Base-by-base conservation (phyloP, 2,113 vertebrate species). In the Hyperoodon ampullatus region DNA sequence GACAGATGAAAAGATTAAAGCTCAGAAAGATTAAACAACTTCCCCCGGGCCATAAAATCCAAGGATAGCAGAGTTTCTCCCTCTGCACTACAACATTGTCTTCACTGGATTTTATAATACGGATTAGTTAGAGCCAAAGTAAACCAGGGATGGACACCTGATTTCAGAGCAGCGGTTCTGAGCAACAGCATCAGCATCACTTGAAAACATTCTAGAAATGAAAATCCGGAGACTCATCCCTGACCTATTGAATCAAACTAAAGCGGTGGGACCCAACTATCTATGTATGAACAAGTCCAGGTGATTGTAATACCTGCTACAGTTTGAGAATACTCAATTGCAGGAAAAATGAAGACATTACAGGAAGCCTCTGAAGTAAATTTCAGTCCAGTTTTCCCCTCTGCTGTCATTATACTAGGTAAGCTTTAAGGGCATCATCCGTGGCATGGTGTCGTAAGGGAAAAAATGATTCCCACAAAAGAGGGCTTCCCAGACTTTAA, bases 1-100 rank as follows among this genome's bases (percentile, higher is more conserved):
- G 9, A 90, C 15, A 88, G 8, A 44, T 30, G 72, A 65, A 61
- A 81, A 83, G 30, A 60, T 80, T 35, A 66, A 85, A 81, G 26
- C 42, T 75, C 72, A 77, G 39, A 90, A 8, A 94, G 33, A 84
- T 83, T 19, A 71, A 84, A 90, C 65, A 58, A 42, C 13, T 68
- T 55, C 63, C n/a, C 74, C 11, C n/a, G 86, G 9, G 26, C 10
- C 77, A 77, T 60, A 47, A 12, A 72, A 50, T 63, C n/a, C 5
- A 80, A 78, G 88, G 33, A 50, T 3, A 83, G 55, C 53, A 28
- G 13, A 81, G 4, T 80, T 47, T 18, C 5, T 68, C 3, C 60
- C 30, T 78, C 55, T 80, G 24, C 6, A 44, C 39, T 8, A 8
- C 0, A 70, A 3, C 23, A 11, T 2, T 24, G 6, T 7, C 70